phyloP scores from a whole-genome alignment of 2,888 invertebrate genomes.

The Digitonthophagus gazella region DNA sequence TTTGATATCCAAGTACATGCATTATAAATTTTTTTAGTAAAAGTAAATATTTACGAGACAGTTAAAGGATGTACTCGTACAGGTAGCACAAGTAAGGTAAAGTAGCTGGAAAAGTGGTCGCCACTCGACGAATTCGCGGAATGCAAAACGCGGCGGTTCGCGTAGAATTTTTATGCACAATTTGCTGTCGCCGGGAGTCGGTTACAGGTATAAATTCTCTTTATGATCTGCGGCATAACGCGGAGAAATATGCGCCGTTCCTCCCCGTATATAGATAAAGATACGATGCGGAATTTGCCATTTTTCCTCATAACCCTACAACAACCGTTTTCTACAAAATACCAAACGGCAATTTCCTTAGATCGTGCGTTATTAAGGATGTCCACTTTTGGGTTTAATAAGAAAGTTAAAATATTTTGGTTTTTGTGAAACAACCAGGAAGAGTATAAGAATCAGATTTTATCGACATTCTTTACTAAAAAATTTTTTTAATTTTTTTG shows the following conservation, averaged over 20 bases:
- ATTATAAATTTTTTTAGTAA: no score
- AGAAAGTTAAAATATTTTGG: no score
- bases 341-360: no score
- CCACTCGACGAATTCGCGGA: background rate
- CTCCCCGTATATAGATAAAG: no score
- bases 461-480: no score
- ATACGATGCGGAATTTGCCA: background rate
- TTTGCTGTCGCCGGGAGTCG: background rate
- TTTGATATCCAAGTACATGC: no score
- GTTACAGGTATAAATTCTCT: background rate
- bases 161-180: background rate
- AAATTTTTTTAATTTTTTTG: no score
- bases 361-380: no score
- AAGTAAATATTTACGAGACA: background rate
- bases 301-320: background rate
- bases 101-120: background rate
- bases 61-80: background rate
- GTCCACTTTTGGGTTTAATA: no score
- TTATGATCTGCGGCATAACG: no score
- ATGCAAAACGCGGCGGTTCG: background rate
- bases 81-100: background rate
- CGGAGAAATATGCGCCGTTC: background rate
- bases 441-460: no score
- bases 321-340: background rate
- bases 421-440: no score